Conservation (phyloP, 2,888 invertebrate genomes). For the Polydrusus cervinus region DNA sequence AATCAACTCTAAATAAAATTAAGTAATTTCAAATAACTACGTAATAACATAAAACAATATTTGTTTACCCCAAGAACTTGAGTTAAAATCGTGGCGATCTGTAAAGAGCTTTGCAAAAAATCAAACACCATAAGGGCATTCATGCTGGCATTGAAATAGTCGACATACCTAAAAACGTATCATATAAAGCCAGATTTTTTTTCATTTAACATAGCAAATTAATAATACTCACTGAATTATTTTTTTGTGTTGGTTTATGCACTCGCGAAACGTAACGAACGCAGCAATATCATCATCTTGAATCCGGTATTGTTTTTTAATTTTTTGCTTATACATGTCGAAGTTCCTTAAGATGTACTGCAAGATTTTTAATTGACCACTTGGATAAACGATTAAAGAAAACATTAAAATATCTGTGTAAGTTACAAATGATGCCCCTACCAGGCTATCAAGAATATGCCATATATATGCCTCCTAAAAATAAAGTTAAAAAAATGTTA, state of each 20-base stretch:
- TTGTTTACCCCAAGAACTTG: slow-evolving; percentile 42
- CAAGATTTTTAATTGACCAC: slow-evolving; percentile 57
- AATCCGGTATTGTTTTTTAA: slow-evolving; percentile 3
- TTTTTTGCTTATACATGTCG: slow-evolving; percentile 48
- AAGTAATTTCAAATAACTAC: too few relatives aligned
- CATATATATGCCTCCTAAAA: slow-evolving; percentile 54
- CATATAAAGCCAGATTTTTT: background rate
- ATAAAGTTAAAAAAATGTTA: slow-evolving; percentile 11
- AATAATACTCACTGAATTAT: slow-evolving; percentile 44
- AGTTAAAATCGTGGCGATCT: slow-evolving; percentile 47
- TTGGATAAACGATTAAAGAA: slow-evolving; percentile 57
- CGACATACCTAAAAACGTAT: slow-evolving; percentile 43
- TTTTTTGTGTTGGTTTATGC: slow-evolving; percentile 40
- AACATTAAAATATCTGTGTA: slow-evolving; percentile 58
- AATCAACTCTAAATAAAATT: too few relatives aligned
- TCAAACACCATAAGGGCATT: slow-evolving; percentile 45
- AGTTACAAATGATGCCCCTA: slow-evolving; percentile 58
- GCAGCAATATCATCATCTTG: slow-evolving; percentile 34
- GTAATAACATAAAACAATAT: background rate
- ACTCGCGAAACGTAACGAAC: slow-evolving; percentile 43
- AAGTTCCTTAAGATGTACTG: slow-evolving; percentile 56
- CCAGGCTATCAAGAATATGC: slow-evolving; percentile 54
- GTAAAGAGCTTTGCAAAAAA: slow-evolving; percentile 50
- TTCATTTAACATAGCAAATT: background rate
- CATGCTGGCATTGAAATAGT: slow-evolving; percentile 46